These are phyloP conservation scores for Dendrophyllia cribrosa DNA, from an alignment of 64 coral and sea anemone genomes.

Conservation along the genomic window DNA sequence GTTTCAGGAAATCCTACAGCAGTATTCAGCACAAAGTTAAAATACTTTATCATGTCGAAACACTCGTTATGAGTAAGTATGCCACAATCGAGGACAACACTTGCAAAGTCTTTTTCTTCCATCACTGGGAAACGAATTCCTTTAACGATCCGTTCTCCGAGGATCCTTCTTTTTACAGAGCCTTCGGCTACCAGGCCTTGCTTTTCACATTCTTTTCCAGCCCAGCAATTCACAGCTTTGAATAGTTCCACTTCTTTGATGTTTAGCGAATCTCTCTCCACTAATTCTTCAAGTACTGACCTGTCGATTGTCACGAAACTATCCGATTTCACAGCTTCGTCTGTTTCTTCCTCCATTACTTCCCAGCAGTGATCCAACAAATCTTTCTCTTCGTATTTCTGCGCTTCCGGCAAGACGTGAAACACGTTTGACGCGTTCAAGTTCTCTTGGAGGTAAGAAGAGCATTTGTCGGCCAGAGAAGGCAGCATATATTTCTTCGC, in stretches of 20 bases:
- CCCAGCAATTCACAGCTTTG: constrained; percentile 31
- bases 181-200: constrained; percentile 8
- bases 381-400: constrained; percentile 14
- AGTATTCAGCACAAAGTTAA: background rate
- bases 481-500: constrained; percentile 59
- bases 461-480: constrained; percentile 41
- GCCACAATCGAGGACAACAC: background rate
- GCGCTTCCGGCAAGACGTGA: constrained; percentile 4
- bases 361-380: constrained; percentile 47
- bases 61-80: background rate
- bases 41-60: constrained; percentile 14
- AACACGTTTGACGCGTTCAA: constrained; percentile 47
- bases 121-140: constrained; percentile 29
- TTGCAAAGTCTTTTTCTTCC: constrained; percentile 33
- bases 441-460: constrained; percentile 26
- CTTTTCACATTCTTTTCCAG: background rate
- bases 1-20: background rate
- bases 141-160: constrained; percentile 24
- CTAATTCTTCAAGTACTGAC: constrained; percentile 22
- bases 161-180: constrained; percentile 13
- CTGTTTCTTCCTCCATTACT: constrained; percentile 27
- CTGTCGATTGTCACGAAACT: constrained; percentile 10
- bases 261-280: constrained; percentile 18
- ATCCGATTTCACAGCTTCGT: constrained; percentile 29
- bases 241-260: constrained; percentile 26